A percentile compares a stretch with the other conserved stretches of the same genome.
Conservation (phyloP, 2,113 vertebrate species). For the Serilophus lunatus region DNA sequence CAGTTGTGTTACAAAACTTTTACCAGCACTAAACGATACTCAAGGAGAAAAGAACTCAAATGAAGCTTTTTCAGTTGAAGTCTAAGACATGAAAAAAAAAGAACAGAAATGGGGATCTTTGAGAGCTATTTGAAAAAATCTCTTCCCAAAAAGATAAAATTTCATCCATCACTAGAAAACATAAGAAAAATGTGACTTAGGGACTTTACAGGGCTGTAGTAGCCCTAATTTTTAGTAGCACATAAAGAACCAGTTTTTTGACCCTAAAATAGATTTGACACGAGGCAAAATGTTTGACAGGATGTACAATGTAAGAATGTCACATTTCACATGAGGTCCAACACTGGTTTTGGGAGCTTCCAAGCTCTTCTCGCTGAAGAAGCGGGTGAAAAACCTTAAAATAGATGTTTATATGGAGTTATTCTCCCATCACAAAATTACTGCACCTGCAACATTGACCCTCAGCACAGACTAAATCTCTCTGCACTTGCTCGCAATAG, state of each 20-base stretch:
- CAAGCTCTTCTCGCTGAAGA: not conserved
- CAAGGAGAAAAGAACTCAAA: not conserved
- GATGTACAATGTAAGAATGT: not conserved
- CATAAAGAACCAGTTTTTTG: not conserved
- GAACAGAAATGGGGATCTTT: not conserved
- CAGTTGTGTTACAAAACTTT: not conserved
- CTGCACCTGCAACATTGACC: not conserved
- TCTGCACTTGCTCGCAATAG: not conserved
- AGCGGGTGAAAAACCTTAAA: not conserved
- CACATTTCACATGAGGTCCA: not conserved
- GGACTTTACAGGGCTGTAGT: not conserved
- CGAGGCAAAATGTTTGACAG: not conserved
- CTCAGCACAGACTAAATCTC: not conserved
- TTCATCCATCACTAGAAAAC: not conserved
- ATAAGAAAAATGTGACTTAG: not conserved
- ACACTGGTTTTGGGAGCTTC: not conserved
- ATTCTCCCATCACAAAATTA: not conserved
- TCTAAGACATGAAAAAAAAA: not conserved
- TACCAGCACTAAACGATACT: not conserved
- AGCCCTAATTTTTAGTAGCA: not conserved
- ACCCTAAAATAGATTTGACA: not conserved
- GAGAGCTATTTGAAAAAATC: not conserved
- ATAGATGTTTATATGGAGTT: not conserved
- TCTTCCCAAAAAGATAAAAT: not conserved
- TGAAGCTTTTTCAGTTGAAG: not conserved